Base-by-base conservation (phyloP, 1,140 invertebrate species). In the Elysia chlorotica region DNA sequence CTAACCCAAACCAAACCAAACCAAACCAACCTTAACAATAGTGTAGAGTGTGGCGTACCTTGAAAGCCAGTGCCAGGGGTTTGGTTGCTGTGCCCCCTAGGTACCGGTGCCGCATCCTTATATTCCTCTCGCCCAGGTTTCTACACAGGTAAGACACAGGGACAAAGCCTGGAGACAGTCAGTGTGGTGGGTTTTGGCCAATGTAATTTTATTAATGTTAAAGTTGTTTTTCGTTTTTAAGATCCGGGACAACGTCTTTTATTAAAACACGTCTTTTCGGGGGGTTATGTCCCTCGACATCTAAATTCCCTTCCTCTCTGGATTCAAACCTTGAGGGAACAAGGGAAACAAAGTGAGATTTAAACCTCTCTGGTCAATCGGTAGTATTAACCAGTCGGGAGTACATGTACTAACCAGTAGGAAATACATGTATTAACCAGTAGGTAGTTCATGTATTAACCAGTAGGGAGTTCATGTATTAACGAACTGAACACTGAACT, bases 71-170 rank as follows among this genome's bases (percentile, higher is more conserved):
- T 28, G 83, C 83, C 14, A 85, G 68, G 14, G 82, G 81, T 62
- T 80, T 81, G 6, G 81, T 80, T 56, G 77, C 81, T 54, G 65
- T 68, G n/a, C 81, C 82, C 6, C 84, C 84, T 0, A 85, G 71
- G 59, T 85, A 85, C 67, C 81, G 82, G 69, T 85, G 82, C 30
- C 82, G 41, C 82, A 85, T 85, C 25, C 79, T 69, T 53, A 84
- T 67, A 67, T 78, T 78, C 30, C 80, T 77, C 38, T 81, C 78
- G n/a, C 82, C 82, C 63, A 85, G 73, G 61, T 85, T 78, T 57
- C 79, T 74, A 10, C 74, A 31, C 56, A 85, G 54, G 41, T 80
- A 85, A 6, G 82, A 82, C 4, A 82, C 77, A 17, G 84, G 81
- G 33, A 82, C 72, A n/a, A 81, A 54, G 23, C 82, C 83, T 85